Evolutionary conservation across 2,797 vertebrate genomes (phyloP).

Genomic region (Pagetopsis macropterus): DNA sequence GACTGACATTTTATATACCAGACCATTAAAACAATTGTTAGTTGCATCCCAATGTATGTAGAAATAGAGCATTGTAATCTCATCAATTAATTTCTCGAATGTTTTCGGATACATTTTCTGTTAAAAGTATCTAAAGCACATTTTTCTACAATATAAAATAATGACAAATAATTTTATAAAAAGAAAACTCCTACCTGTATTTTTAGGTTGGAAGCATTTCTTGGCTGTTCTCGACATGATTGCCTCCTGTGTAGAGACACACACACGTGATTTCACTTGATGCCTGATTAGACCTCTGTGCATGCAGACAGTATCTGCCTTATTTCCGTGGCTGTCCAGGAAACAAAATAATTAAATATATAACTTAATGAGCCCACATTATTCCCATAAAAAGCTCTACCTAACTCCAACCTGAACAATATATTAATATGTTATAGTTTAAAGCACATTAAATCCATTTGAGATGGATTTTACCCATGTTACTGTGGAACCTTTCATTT

Average conservation of each 20-base stretch:
- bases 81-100: background rate
- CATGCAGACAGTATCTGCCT: background rate
- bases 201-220: background rate
- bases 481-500: background rate
- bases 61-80: no score
- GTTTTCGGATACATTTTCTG: no score
- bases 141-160: background rate
- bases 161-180: background rate
- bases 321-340: no score
- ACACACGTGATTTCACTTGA: background rate
- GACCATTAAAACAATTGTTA: no score
- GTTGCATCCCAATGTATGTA: no score
- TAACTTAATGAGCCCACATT: background rate
- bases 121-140: background rate
- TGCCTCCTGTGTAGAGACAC: background rate
- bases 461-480: background rate
- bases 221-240: constrained; percentile 1
- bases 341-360: background rate
- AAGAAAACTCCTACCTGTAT: background rate
- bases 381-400: no score
- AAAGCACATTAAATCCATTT: background rate
- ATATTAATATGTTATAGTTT: background rate
- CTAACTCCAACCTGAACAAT: no score
- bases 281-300: background rate
- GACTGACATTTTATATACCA: no score